Percentiles rank a stretch among this genome's conserved stretches.
Conservation (phyloP, 2,113 vertebrate species). For the Pseudopodoces humilis region DNA sequence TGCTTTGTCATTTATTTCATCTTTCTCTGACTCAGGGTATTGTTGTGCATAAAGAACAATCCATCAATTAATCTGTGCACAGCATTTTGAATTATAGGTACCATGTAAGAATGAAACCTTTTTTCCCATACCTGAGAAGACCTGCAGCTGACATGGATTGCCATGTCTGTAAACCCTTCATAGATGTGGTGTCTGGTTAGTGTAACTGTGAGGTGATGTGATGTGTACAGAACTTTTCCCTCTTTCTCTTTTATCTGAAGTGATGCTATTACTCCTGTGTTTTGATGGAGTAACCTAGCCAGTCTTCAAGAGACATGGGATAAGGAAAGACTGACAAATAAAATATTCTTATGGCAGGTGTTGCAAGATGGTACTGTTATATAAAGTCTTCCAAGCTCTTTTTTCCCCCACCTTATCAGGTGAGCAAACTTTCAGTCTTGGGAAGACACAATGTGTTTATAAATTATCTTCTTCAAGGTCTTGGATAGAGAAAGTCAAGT, state of each 20-base stretch:
- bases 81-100: neutral
- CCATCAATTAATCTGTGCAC: neutral
- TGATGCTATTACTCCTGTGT: conserved; percentile 31
- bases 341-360: conserved; percentile 56
- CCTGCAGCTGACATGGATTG: neutral
- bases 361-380: neutral
- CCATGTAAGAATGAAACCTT: neutral
- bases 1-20: neutral
- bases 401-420: neutral
- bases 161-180: neutral
- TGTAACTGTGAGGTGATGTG: neutral
- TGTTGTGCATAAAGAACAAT: neutral
- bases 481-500: neutral
- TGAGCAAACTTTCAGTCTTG: conserved; percentile 1
- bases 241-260: conserved; percentile 39
- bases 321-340: conserved; percentile 48
- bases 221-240: conserved; percentile 21
- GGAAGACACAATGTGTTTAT: neutral
- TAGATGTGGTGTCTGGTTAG: neutral
- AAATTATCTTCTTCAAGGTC: conserved; percentile 19
- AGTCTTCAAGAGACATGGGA: conserved; percentile 32
- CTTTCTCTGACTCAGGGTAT: neutral
- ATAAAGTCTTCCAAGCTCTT: neutral
- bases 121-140: neutral
- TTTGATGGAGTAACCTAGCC: conserved; percentile 44